These are phyloP conservation scores for Drosophila sp. DNA, from an alignment of 1,140 invertebrate species.

Conservation along the genomic window DNA sequence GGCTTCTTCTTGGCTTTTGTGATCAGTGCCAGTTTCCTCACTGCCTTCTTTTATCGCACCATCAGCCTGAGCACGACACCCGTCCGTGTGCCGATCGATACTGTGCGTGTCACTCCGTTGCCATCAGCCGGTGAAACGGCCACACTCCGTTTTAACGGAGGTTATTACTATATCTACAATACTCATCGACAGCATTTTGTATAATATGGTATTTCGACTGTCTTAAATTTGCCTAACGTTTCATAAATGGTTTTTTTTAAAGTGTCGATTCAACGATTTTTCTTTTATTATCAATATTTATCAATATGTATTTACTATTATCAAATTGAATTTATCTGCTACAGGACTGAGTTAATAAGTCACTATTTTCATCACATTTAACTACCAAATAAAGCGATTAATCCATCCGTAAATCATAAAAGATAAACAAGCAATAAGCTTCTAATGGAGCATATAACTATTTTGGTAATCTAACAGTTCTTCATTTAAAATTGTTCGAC, in stretches of 20 bases:
- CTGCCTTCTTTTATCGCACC: constrained; percentile 80
- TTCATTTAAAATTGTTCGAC: too few relatives aligned
- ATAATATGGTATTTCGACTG: constrained; percentile 16
- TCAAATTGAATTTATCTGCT: too few relatives aligned
- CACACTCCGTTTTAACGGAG: constrained; percentile 55
- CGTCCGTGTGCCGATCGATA: constrained; percentile 3
- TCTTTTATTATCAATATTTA: too few relatives aligned
- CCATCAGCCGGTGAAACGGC: constrained; percentile 14
- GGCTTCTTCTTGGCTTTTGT: constrained; percentile 80
- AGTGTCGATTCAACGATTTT: background rate
- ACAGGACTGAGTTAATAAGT: too few relatives aligned
- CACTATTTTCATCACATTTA: too few relatives aligned
- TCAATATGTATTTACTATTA: too few relatives aligned
- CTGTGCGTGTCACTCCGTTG: background rate
- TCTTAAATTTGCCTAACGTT: background rate
- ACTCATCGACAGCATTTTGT: constrained; percentile 30
- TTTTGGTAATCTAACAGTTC: too few relatives aligned
- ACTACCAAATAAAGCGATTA: too few relatives aligned
- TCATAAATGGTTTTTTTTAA: background rate
- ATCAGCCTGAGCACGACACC: constrained; percentile 49
- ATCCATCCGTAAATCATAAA: too few relatives aligned
- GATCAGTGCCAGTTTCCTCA: constrained; percentile 77
- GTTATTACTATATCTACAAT: constrained; percentile 67
- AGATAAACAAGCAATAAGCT: too few relatives aligned
- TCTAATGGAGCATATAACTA: too few relatives aligned